Evolutionary conservation across 2,888 invertebrate species (phyloP), one percentile per base, ranked within the genome.

Genomic region (Tipula helvola): DNA sequence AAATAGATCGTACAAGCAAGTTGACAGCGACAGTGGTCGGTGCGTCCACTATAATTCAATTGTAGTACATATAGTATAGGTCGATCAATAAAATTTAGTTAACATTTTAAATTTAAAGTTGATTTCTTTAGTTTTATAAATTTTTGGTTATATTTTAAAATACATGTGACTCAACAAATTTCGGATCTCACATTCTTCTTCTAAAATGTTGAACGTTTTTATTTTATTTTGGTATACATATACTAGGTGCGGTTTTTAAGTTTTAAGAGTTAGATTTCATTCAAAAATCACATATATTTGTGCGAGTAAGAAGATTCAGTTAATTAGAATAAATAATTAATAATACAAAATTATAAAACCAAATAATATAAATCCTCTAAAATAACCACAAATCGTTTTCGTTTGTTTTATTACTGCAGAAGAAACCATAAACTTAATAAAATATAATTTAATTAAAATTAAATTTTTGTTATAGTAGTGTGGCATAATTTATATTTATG

Each of bases 1-100:
- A 97, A 95, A 98, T 97, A 94, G 98, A 98, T 92, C 98, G 96
- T 90, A 98, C 96, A 93, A 95, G 97, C 94, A 98, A 95, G 96
- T 98, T 98, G 94, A 98, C 97, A 92, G 93, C 93, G 91, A 98
- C 98, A 93, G 95, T 93, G 91, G 97, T 97, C 90, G 97, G 96
- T 92, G 95, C 95, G 93, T 96, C 96, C 93, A 94, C 95, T 95
- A 94, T 91, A 92, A 89, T 89, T 89, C 88, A 87, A 87, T 87
- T 57, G 44, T 85, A 85, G 71, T 10, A 71, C 28, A 28, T 28
- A 1, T 28, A 28, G 28, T 71, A 71, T 71, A 71, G 71, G 28
- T 71, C 71, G 71, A 71, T 28, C 71, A 71, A 71, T 71, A 71
- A 28, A 71, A 71, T 71, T 71, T 71, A 71, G 2, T 71, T 71